Evolutionary conservation across 2,888 invertebrate species (phyloP), one percentile per base, ranked within the genome.

Genomic region (Drosophila robusta): DNA sequence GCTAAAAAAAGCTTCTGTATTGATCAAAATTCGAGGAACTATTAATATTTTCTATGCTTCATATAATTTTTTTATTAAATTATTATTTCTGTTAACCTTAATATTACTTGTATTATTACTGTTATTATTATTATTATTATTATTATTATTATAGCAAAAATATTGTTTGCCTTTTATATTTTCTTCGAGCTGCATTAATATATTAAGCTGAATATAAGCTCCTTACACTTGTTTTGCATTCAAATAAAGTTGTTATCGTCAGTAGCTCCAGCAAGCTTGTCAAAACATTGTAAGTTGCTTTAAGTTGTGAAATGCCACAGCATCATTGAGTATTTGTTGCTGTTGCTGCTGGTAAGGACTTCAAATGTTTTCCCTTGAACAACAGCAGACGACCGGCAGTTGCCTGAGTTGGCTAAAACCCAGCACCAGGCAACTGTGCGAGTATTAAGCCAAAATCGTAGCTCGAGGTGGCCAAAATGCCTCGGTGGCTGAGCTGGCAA

Each of bases 401-500:
- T 11, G 34, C 18, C 49, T 6, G 24, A 36, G 12, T n/a, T 24
- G 24, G 26, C 16, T 9, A 6, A 12, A 36, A 36, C 24, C 7
- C 9, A 18, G 24, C 1, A 26, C 14, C 64, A 50, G 61, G 62
- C 61, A 44, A 45, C 14, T 26, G 34, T 14, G 58, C n/a, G n/a
- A 41, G n/a, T n/a, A 11, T 36, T 56, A 38, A 14, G 36, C 26
- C 38, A 26, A 55, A 52, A 44, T 18, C 5, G 4, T 29, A 22
- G 34, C 26, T 36, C 11, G 22, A 29, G 26, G 29, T 57, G 51
- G 38, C 36, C 5, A 22, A 57, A 38, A 39, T 56, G 6, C 16
- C 26, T 7, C n/a, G 29, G 8, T 24, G 18, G 14, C 9, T 29
- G 38, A 52, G 18, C 16, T 34, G 24, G 39, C 22, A 32, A 32